A percentile compares a stretch with the other conserved stretches of the same genome.
These are phyloP conservation scores for Taenioides sp. DNA, from an alignment of 2,797 vertebrate species.

Conservation along the genomic window DNA sequence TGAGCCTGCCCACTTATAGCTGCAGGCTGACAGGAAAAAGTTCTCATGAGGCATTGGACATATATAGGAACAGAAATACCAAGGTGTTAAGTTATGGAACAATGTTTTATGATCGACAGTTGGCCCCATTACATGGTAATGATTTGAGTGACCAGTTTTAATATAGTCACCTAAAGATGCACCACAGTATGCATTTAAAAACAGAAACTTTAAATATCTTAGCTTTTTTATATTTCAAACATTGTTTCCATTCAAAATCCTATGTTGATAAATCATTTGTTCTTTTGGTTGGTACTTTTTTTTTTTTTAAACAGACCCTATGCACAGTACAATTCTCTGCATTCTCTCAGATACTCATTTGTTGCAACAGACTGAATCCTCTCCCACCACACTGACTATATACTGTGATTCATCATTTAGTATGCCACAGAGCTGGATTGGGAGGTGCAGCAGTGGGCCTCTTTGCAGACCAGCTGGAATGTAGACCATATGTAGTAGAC, in stretches of 20 bases:
- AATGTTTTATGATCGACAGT: not conserved
- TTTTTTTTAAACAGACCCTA: not conserved
- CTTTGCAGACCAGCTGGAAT: slow-evolving; percentile 90
- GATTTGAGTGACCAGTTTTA: not conserved
- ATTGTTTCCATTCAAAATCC: not conserved
- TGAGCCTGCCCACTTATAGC: slow-evolving; percentile 9
- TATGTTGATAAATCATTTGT: not conserved
- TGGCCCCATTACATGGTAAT: not conserved
- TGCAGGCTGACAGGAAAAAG: slow-evolving; percentile 18
- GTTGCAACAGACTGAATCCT: not conserved
- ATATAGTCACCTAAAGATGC: not conserved
- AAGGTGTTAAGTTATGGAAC: not conserved
- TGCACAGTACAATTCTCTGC: not conserved
- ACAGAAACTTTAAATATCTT: not conserved
- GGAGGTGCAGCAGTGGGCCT: slow-evolving; percentile 80
- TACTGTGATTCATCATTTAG: slow-evolving; percentile 46
- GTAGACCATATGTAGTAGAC: slow-evolving; percentile 96
- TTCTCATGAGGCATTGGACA: not conserved
- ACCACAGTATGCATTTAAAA: not conserved
- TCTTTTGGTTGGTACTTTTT: not conserved
- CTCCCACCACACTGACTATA: not conserved
- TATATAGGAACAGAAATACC: slow-evolving; percentile 10
- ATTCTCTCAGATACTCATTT: not conserved
- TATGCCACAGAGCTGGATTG: slow-evolving; percentile 57
- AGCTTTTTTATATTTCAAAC: not conserved